Conservation (phyloP, 2,113 vertebrate genomes). For the Pseudopodoces humilis region DNA sequence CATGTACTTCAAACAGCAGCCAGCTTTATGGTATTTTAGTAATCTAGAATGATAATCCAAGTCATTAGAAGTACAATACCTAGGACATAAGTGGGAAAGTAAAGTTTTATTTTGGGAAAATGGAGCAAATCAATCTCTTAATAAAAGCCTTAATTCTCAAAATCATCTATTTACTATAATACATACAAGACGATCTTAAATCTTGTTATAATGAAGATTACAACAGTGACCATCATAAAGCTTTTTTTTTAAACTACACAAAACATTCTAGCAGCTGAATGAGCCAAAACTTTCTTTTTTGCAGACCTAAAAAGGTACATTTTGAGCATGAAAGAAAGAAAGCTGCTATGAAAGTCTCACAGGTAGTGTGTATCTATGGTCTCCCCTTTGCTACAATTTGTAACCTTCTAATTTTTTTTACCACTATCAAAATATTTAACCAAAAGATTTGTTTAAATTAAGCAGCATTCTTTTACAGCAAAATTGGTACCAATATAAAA, state of each 20-base stretch:
- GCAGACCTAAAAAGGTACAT: slow-evolving; percentile 41
- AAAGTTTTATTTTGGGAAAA: slow-evolving; percentile 78
- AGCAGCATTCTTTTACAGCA: slow-evolving; percentile 85
- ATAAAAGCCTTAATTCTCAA: slow-evolving; percentile 86
- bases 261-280: slow-evolving; percentile 82
- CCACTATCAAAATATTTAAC: slow-evolving; percentile 73
- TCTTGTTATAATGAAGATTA: slow-evolving; percentile 76
- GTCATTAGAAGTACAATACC: slow-evolving; percentile 80
- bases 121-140: slow-evolving; percentile 82
- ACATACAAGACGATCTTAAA: slow-evolving; percentile 86
- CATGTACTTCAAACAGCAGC: slow-evolving; percentile 80
- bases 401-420: slow-evolving; percentile 61
- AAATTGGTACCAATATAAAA: slow-evolving; percentile 84
- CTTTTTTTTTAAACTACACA: slow-evolving; percentile 72
- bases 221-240: slow-evolving; percentile 72
- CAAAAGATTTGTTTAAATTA: slow-evolving; percentile 68
- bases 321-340: slow-evolving; percentile 58
- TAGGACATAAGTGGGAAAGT: slow-evolving; percentile 77
- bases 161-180: slow-evolving; percentile 94
- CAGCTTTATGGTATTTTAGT: slow-evolving; percentile 66
- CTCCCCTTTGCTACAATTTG: slow-evolving; percentile 46
- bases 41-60: slow-evolving; percentile 67
- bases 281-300: slow-evolving; percentile 50
- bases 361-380: slow-evolving; percentile 66
- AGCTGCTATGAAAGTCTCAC: slow-evolving; percentile 55